Conservation (phyloP, 2,888 invertebrate species). For the Ophonus ardosiacus region DNA sequence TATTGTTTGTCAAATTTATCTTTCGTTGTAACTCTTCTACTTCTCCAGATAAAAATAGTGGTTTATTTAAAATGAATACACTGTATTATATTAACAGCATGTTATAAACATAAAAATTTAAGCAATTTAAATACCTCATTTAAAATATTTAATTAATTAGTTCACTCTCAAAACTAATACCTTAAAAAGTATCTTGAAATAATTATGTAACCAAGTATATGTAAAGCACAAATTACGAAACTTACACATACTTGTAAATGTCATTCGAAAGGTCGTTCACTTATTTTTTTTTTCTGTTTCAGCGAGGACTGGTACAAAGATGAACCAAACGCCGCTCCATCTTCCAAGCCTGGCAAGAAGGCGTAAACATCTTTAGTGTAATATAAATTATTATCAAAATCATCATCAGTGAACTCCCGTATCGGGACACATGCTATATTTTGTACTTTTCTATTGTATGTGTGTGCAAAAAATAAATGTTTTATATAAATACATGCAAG, state of each 20-base stretch:
- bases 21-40: too few relatives aligned
- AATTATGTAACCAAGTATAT: neutral
- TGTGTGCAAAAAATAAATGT: constrained; percentile 54
- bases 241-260: constrained; percentile 8
- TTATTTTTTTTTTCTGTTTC: constrained; percentile 71
- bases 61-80: too few relatives aligned
- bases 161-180: neutral
- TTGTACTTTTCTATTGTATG: constrained; percentile 51
- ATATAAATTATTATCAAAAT: constrained; percentile 44
- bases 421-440: constrained; percentile 51
- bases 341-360: constrained; percentile 73
- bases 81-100: too few relatives aligned
- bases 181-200: neutral
- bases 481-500: constrained; percentile 49
- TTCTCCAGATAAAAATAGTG: too few relatives aligned
- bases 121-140: too few relatives aligned
- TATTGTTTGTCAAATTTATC: too few relatives aligned
- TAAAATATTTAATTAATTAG: constrained; percentile 5
- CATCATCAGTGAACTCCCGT: constrained; percentile 52
- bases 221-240: neutral
- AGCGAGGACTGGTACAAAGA: constrained; percentile 95
- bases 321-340: constrained; percentile 79
- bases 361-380: constrained; percentile 34
- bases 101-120: too few relatives aligned
- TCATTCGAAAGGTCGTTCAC: constrained; percentile 13